Base-by-base conservation (phyloP, 1,140 invertebrate genomes). In the Drosophila mojavensis region DNA sequence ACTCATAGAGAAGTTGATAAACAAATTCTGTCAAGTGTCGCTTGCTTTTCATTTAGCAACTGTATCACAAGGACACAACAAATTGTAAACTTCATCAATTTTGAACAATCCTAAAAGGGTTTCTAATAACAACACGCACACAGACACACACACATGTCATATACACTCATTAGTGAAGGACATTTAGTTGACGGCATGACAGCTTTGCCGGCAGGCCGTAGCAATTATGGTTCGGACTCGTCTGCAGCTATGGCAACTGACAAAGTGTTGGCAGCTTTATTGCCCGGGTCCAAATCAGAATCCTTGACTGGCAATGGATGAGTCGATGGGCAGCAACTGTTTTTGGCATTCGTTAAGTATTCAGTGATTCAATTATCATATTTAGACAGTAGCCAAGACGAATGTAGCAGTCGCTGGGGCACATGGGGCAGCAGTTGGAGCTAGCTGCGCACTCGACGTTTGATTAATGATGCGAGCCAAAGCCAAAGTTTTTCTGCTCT, bases 281-380 rank as follows among this genome's bases (percentile, higher is more conserved):
- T 59, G 26, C 33, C 5, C 4, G 28, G 28, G 28, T 3, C 28
- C 4, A 64, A 64, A 15, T 55, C 51, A 13, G 45, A 10, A 9
- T 59, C 33, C 11, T 47, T 45, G 48, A 61, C 6, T 54, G 36
- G 10, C 26, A 9, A 9, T 6, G 10, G 6, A 17, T 45, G n/a
- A 45, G 2, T 45, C 4, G 47, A 33, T 28, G 45, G 7, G 47
- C 20, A 20, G 51, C 67, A 62, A 69, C 48, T 67, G 64, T 48
- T 60, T 64, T 59, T 59, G 47, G 61, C 56, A 59, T 76, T 69
- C 56, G 47, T 62, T 64, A 59, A 60, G 48, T n/a, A 43, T 66
- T 53, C 63, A 41, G 50, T 65, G 65, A 81, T 82, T 82, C 72
- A 78, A 82, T 82, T 78, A 82, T 75, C 55, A 67, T 68, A 64